A percentile compares a stretch with the other conserved stretches of the same genome.
Conservation (phyloP, 2,888 invertebrate genomes). For the Hemicrepidius hirtus region DNA sequence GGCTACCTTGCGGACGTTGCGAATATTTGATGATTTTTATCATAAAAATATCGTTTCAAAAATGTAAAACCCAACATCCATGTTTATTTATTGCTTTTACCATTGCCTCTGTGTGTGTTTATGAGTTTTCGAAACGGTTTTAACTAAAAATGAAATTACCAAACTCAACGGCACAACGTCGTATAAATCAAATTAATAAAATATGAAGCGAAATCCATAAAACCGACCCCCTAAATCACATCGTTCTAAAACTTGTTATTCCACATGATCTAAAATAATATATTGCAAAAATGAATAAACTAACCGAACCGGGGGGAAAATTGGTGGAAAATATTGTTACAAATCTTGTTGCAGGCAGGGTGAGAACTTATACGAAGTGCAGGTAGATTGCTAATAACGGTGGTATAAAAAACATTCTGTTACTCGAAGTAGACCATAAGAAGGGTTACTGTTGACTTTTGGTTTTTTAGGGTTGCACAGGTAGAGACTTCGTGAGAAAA, state of each 20-base stretch:
- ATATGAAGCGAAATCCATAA: conserved; percentile 53
- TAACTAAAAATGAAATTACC: conserved; percentile 44
- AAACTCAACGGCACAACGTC: conserved; percentile 29
- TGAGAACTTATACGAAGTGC: conserved; percentile 37
- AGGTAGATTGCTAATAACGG: conserved; percentile 30
- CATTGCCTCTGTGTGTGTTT: conserved; percentile 16
- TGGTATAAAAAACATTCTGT: conserved; percentile 4
- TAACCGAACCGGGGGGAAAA: conserved; percentile 62
- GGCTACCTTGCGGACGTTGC: conserved; percentile 64
- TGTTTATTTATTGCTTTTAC: conserved; percentile 42
- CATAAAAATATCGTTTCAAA: conserved; percentile 49
- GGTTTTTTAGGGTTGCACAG: conserved; percentile 39
- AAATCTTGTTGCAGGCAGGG: conserved; percentile 34
- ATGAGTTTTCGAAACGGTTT: conserved; percentile 40
- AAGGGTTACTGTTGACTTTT: conserved; percentile 50
- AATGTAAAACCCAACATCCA: conserved; percentile 36
- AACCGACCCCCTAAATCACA: conserved; percentile 56
- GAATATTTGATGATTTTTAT: conserved; percentile 60
- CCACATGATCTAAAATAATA: conserved; percentile 65
- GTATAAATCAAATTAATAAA: conserved; percentile 53
- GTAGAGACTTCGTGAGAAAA: conserved; percentile 50
- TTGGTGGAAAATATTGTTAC: conserved; percentile 69
- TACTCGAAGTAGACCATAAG: conserved; percentile 23
- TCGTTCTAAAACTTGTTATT: conserved; percentile 64
- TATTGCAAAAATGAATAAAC: conserved; percentile 61